Conservation (phyloP, 2,113 vertebrate species). For the Esox niger region DNA sequence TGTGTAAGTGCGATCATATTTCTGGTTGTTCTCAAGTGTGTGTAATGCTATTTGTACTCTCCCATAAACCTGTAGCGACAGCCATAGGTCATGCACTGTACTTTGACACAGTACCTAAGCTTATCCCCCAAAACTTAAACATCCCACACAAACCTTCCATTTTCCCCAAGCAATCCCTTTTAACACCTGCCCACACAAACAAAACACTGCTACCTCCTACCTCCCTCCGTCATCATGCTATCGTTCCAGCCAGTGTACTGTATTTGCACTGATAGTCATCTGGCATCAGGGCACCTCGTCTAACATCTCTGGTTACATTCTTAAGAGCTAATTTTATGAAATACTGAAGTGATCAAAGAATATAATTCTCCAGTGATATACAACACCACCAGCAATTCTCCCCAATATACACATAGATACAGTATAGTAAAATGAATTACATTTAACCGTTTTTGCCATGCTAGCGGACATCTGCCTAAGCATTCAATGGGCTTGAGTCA, state of each 20-base stretch:
- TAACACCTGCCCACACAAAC: conserved; percentile 44
- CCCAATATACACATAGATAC: background rate
- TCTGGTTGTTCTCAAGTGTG: no score
- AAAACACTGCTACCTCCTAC: conserved; percentile 35
- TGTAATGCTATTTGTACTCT: no score
- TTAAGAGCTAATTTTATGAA: conserved; percentile 26
- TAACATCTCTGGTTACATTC: conserved; percentile 5
- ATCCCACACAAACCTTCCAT: conserved; percentile 20
- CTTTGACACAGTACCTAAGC: no score
- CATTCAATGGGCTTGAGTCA: no score
- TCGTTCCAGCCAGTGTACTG: conserved; percentile 29
- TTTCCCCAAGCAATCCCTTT: conserved; percentile 16
- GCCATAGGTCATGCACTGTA: no score
- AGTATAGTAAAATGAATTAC: background rate
- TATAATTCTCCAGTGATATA: background rate
- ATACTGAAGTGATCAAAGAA: background rate
- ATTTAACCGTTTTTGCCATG: no score
- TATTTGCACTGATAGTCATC: conserved; percentile 23
- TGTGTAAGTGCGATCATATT: no score
- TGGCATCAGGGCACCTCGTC: conserved; percentile 20
- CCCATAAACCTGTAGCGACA: no score
- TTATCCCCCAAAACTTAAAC: conserved; percentile 27
- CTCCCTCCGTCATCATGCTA: conserved; percentile 43
- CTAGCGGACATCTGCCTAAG: no score
- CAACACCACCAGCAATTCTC: background rate